Evolutionary conservation across 2,888 invertebrate genomes (phyloP), one percentile per base, ranked within the genome.

Genomic region (Ophion slaviceki): DNA sequence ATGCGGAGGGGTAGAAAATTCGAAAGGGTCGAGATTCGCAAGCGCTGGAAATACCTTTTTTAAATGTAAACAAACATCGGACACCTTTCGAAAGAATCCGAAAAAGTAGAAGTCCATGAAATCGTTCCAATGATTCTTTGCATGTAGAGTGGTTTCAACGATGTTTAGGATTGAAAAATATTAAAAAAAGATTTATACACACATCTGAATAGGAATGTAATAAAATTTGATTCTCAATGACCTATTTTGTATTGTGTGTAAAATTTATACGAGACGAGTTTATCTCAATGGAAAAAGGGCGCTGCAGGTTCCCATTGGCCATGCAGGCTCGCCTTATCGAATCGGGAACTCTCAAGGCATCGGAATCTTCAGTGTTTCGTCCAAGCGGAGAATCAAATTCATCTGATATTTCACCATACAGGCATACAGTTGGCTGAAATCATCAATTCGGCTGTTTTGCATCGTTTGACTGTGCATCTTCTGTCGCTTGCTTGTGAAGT

Each of bases 341-440:
- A 76, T 85, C 78, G 75, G 79, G 71, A 24, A 10, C 76, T 80
- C 62, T 61, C 61, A 45, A 76, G 79, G 71, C 76, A 85, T 79
- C 76, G 74, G 40, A 47, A 45, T 28, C 68, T 72, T 72, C 40
- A 7, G 67, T 64, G 77, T 66, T 8, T 76, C 86, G 78, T 70
- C 77, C 86, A 77, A 86, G 82, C 82, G 75, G 64, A 77, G 82
- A 86, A 86, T 86, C 82, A 75, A 86, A 83, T 86, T 86, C 83
- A 72, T 45, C 80, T 62, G 80, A 36, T 74, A 62, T 62, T 80
- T 59, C 74, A 53, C 59, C 74, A 59, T 67, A 61, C 57, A 71
- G 57, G 8, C 36, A 57, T 72, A 24, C 47, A 71, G 3, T 36
- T n/a, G 36, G 45, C 24, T 57, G 17, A 10, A 71, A 64, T 71